Evolutionary conservation across 2,888 invertebrate species (phyloP).

Genomic region (Epirrhoe tristata): DNA sequence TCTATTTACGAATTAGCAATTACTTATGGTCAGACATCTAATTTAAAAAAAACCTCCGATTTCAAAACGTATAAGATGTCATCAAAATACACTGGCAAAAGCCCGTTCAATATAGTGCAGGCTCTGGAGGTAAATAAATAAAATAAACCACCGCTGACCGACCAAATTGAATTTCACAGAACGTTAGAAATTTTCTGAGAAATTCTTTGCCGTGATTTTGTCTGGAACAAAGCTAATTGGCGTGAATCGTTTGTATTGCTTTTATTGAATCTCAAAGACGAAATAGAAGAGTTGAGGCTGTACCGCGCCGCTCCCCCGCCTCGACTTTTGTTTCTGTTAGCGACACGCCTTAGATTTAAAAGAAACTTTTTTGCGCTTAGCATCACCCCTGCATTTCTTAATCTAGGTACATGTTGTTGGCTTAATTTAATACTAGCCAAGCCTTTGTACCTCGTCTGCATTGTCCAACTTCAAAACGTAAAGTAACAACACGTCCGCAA

Average conservation of each 20-base stretch:
- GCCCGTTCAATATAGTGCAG: neutral
- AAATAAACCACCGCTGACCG: conserved; percentile 12
- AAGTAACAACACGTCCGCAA: conserved; percentile 33
- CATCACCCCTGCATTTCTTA: neutral
- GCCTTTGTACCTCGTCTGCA: conserved; percentile 6
- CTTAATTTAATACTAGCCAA: neutral
- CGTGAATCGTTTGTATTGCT: conserved; percentile 4
- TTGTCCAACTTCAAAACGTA: conserved; percentile 27
- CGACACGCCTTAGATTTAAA: no score
- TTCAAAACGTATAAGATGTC: neutral
- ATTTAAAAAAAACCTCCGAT: no score
- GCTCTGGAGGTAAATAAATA: conserved; percentile 8
- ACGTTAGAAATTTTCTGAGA: conserved; percentile 13
- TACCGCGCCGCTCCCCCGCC: no score
- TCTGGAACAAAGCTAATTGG: conserved; percentile 8
- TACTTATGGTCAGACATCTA: no score
- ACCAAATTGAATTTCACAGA: conserved; percentile 16
- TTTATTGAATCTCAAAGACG: conserved; percentile 5
- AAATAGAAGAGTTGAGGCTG: neutral
- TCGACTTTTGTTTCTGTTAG: no score
- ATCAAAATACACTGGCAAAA: neutral
- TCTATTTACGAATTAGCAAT: no score
- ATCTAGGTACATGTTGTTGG: neutral
- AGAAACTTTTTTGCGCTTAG: no score
- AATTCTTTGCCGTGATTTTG: conserved; percentile 9